Evolutionary conservation across 1,140 invertebrate species (phyloP), one percentile per base, ranked within the genome.

Genomic region (Trigoniulus corallinus): DNA sequence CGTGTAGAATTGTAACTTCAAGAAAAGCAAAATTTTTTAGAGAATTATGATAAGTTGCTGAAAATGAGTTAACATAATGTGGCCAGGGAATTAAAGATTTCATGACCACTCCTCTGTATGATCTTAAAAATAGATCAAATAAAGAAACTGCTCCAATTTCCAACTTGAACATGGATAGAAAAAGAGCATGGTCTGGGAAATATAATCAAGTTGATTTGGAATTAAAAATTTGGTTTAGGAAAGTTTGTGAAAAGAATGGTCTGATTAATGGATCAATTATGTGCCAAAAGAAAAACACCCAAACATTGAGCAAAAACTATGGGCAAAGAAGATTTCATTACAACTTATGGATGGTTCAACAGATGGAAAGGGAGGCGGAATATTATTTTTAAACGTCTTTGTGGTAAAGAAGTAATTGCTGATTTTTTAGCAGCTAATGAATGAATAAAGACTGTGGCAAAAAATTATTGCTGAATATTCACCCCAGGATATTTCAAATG

Each of bases 321-420:
- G 13, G 53, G 43, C 1, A 44, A 56, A 12, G 37, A 18, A n/a
- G 53, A 62, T 39, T 62, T 63, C 37, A 62, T 60, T 45, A 56
- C 60, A 34, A 59, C 56, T 1, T 55, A 56, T 54, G 60, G 60
- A 2, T 63, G 59, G 60, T 43, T 60, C 24, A 52, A 53, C 13
- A 43, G 48, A 22, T 63, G 51, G 20, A 56, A 53, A 39, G 12
- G 25, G 15, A 40, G 57, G 7, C 53, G 57, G 37, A 43, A 39
- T n/a, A 53, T 55, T 25, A 48, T 48, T 18, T 55, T 55, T 41
- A 54, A 54, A 29, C 47, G 40, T 29, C 7, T 34, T 7, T 34
- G 29, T 34, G 29, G 29, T 34, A 15, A 34, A 34, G 15, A 15
- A 34, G 29, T 15, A 7, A 15, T 34, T 34, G 29, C 29, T 34